Evolutionary conservation across 1,140 invertebrate genomes (phyloP).

Genomic region (Lepidostoma basale): DNA sequence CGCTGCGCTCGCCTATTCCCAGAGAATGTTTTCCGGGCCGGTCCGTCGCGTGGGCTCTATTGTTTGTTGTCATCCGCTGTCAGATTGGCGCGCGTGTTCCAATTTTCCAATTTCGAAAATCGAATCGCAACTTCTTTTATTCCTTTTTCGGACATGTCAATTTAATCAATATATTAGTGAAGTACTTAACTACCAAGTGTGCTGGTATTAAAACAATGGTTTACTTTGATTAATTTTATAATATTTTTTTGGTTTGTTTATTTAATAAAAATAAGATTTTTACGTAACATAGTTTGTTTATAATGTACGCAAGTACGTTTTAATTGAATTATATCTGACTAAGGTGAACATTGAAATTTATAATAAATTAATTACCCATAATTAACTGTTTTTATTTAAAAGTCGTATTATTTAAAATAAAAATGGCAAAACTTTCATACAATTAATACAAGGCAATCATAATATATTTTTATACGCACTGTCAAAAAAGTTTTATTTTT

Average conservation of each 20-base stretch:
- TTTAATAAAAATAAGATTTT: neutral
- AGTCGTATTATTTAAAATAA: too few relatives aligned
- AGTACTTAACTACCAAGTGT: too few relatives aligned
- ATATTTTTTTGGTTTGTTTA: neutral
- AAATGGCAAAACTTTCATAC: too few relatives aligned
- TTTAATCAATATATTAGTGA: too few relatives aligned
- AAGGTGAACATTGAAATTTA: too few relatives aligned
- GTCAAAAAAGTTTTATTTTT: too few relatives aligned
- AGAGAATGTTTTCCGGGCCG: conserved; percentile 27
- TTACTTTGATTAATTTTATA: neutral
- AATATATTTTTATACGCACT: too few relatives aligned
- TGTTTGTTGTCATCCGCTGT: conserved; percentile 34
- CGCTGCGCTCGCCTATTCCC: conserved; percentile 20
- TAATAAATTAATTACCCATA: too few relatives aligned
- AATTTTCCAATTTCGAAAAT: conserved; percentile 1
- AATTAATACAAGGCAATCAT: too few relatives aligned
- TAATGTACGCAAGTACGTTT: neutral
- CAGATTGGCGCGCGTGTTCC: conserved; percentile 23
- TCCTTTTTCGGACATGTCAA: neutral
- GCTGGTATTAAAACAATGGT: neutral
- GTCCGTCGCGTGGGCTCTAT: conserved; percentile 25
- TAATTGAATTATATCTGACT: neutral
- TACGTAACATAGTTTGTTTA: too few relatives aligned
- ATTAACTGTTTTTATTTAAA: too few relatives aligned
- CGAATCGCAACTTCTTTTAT: neutral